These are phyloP conservation scores for Tachycineta bicolor DNA, from an alignment of 2,113 vertebrate species.

Conservation along the genomic window DNA sequence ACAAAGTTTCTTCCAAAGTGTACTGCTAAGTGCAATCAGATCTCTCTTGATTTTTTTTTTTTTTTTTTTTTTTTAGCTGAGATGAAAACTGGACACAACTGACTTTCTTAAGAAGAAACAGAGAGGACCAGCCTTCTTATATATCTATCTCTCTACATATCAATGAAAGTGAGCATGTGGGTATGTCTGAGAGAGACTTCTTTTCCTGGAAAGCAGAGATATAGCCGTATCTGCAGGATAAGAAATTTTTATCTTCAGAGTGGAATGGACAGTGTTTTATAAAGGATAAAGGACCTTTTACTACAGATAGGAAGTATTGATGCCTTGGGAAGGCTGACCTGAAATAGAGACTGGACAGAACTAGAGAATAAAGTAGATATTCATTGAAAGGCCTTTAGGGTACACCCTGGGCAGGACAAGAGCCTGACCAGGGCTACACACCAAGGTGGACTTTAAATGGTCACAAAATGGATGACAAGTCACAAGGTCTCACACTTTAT, in stretches of 20 bases:
- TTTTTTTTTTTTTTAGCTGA: not conserved
- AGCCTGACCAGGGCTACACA: not conserved
- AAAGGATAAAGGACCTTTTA: not conserved
- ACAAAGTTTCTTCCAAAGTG: not conserved
- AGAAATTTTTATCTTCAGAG: not conserved
- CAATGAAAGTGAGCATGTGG: not conserved
- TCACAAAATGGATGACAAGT: not conserved
- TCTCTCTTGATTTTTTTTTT: not conserved
- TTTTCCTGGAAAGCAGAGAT: not conserved
- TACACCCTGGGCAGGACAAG: not conserved
- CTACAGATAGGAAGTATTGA: not conserved
- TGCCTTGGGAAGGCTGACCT: not conserved
- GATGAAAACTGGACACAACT: not conserved
- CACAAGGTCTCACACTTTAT: not conserved
- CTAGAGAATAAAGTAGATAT: not conserved
- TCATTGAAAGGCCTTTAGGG: not conserved
- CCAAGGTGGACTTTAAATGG: not conserved
- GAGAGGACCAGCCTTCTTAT: not conserved
- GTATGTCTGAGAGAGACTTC: not conserved
- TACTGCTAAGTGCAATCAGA: not conserved
- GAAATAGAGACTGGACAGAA: not conserved
- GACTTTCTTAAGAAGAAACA: not conserved
- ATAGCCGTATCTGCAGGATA: not conserved
- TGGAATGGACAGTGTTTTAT: not conserved
- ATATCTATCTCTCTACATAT: fast-evolving